phyloP scores from a whole-genome alignment of 2,113 vertebrate species.

The Macaca nemestrina region DNA sequence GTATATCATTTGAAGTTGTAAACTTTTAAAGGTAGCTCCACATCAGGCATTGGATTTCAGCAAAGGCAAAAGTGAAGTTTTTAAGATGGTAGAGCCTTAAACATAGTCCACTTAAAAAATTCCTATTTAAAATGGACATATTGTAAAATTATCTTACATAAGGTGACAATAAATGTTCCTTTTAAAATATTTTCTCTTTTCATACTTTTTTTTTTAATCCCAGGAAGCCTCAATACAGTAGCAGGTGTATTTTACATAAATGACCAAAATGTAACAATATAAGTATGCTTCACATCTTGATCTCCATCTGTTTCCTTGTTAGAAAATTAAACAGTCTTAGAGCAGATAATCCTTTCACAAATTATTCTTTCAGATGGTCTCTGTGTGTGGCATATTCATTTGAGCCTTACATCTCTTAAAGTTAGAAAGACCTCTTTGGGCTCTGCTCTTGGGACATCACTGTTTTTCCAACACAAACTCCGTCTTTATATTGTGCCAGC shows the following conservation, averaged over 20 bases:
- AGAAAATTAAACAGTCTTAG: conserved; percentile 58
- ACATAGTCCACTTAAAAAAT: background rate
- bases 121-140: background rate
- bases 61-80: background rate
- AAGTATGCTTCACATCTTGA: conserved; percentile 64
- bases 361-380: conserved; percentile 26
- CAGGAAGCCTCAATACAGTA: conserved; percentile 48
- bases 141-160: conserved; percentile 24
- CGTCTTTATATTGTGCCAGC: conserved; percentile 35
- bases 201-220: conserved; percentile 31
- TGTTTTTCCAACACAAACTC: conserved; percentile 62
- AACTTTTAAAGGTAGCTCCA: background rate
- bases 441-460: background rate
- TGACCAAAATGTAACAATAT: conserved; percentile 70
- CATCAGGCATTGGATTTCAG: background rate
- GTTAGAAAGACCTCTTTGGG: conserved; percentile 37
- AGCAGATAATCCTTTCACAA: conserved; percentile 7
- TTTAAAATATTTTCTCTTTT: conserved; percentile 65
- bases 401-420: background rate
- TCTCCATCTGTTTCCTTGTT: conserved; percentile 67
- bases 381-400: background rate
- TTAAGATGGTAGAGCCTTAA: background rate
- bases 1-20: background rate
- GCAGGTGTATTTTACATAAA: conserved; percentile 75
- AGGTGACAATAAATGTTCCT: conserved; percentile 29